These are phyloP conservation scores for Sitta europaea DNA, from an alignment of 2,113 vertebrate species.

Conservation along the genomic window DNA sequence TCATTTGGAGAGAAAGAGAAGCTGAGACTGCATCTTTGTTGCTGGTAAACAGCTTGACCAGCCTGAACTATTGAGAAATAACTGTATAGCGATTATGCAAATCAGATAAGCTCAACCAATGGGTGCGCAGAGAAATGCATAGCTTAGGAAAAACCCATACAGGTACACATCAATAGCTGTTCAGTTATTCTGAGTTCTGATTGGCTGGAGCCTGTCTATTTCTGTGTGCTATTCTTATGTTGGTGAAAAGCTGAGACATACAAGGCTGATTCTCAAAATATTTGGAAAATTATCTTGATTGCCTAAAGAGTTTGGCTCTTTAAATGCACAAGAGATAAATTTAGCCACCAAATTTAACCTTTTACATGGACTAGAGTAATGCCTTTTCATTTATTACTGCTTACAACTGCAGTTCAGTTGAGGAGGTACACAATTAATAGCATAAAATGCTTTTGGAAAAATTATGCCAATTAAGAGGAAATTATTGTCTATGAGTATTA, in stretches of 20 bases:
- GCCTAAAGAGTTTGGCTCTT: constrained; percentile 22
- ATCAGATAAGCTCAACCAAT: constrained; percentile 60
- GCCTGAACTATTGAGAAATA: constrained; percentile 42
- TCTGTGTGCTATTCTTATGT: constrained; percentile 25
- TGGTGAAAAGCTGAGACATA: constrained; percentile 32
- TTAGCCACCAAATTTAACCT: constrained; percentile 32
- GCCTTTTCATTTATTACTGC: neutral
- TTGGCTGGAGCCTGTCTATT: constrained; percentile 32
- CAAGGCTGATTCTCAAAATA: constrained; percentile 18
- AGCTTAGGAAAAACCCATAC: constrained; percentile 43
- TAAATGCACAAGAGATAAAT: constrained; percentile 26
- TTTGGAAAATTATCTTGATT: constrained; percentile 55
- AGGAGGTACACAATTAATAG: neutral
- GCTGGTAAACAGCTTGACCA: constrained; percentile 50
- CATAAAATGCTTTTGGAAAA: neutral
- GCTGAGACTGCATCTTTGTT: constrained; percentile 66
- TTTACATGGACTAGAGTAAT: neutral
- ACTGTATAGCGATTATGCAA: constrained; percentile 54
- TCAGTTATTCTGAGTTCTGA: neutral
- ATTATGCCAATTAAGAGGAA: neutral
- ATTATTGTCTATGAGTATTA: neutral
- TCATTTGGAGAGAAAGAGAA: constrained; percentile 25
- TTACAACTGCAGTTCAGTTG: constrained; percentile 11
- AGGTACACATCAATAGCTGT: constrained; percentile 48
- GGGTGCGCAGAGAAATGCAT: neutral